Conservation (phyloP, 2,113 vertebrate genomes). For the Trochalopteron elliotii region DNA sequence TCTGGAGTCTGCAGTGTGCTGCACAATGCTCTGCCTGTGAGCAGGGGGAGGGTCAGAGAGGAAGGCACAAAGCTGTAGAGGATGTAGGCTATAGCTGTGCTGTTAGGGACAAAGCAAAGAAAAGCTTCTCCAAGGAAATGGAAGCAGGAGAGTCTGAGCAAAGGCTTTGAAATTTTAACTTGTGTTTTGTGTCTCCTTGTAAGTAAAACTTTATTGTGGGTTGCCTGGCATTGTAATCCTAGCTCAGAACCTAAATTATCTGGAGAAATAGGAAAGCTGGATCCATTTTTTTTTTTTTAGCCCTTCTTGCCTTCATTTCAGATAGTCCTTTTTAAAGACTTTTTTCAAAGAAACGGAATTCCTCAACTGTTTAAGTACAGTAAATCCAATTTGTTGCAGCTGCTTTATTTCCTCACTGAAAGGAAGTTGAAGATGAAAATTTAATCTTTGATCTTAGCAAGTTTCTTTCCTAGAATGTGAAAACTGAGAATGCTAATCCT, state of each 20-base stretch:
- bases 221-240: background rate
- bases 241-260: background rate
- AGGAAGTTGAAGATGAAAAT: background rate
- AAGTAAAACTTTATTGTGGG: background rate
- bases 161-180: background rate
- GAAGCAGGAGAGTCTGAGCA: background rate
- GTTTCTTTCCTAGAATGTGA: background rate
- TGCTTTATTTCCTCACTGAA: constrained; percentile 23
- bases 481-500: constrained; percentile 8
- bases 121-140: background rate
- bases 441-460: background rate
- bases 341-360: background rate
- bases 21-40: accelerated
- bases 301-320: background rate
- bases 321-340: background rate
- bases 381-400: constrained; percentile 17
- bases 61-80: background rate
- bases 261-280: background rate
- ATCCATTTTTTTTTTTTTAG: background rate
- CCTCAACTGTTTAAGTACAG: background rate
- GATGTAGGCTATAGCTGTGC: background rate
- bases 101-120: background rate
- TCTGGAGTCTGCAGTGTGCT: background rate
- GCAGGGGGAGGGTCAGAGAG: background rate
- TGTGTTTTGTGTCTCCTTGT: background rate